Percentiles rank a stretch among this genome's conserved stretches.
Conservation (phyloP, 2,113 vertebrate genomes). For the Rallus limicola region DNA sequence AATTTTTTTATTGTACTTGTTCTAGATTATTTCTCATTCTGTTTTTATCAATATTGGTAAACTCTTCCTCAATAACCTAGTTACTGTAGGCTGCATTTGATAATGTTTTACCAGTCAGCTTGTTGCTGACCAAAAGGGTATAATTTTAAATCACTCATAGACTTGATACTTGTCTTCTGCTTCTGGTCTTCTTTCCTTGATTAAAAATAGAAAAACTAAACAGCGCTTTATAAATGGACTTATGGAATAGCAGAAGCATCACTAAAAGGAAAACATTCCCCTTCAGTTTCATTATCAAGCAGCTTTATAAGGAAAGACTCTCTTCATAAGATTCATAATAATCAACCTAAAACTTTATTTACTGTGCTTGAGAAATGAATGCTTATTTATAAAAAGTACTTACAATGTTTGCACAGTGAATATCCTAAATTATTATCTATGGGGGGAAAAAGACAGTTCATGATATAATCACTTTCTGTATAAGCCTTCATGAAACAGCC, state of each 20-base stretch:
- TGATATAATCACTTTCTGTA: neutral
- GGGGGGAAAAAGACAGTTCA: neutral
- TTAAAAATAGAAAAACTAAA: neutral
- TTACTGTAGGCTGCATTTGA: neutral
- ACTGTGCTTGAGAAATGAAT: neutral
- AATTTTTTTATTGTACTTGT: neutral
- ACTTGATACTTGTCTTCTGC: neutral
- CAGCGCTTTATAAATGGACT: rapidly evolving
- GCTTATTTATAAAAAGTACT: neutral
- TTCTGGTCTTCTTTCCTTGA: neutral
- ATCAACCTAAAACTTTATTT: neutral
- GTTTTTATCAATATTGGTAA: neutral
- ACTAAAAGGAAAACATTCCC: neutral
- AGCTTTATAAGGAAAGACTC: neutral
- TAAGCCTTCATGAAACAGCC: neutral
- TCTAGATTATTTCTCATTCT: neutral
- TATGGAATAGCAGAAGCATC: neutral
- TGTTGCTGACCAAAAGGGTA: neutral
- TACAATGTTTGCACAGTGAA: neutral
- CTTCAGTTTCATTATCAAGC: neutral
- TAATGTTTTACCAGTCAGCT: neutral
- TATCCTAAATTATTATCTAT: neutral
- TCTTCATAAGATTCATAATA: neutral
- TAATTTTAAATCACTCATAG: neutral
- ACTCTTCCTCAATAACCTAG: neutral